Conservation (phyloP, 1,140 invertebrate genomes). For the Eupeodes corollae region DNA sequence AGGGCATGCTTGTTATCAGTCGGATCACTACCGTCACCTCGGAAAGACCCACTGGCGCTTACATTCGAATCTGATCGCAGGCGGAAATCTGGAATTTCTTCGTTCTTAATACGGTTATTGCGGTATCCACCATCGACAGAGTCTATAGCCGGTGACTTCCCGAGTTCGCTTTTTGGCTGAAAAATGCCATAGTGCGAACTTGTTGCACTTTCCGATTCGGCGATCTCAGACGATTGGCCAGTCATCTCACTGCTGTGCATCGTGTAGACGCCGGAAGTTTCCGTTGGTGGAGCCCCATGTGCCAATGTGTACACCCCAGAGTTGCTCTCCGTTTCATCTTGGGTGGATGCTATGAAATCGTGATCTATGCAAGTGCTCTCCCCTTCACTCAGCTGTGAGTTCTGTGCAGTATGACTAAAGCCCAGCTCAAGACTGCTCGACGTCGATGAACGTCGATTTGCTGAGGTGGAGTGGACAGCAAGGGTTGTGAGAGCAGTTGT, state of each 20-base stretch:
- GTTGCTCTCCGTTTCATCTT: slow-evolving; percentile 40
- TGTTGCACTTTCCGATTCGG: slow-evolving; percentile 36
- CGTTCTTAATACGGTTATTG: slow-evolving; percentile 11
- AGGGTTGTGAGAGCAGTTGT: slow-evolving; percentile 23
- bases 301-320: slow-evolving; percentile 42
- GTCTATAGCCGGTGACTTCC: slow-evolving; percentile 6
- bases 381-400: slow-evolving; percentile 58
- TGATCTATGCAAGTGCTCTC: slow-evolving; percentile 42
- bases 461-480: slow-evolving; percentile 42
- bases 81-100: slow-evolving; percentile 36
- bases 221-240: slow-evolving; percentile 33
- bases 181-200: slow-evolving; percentile 43
- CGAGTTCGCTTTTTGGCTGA: slow-evolving; percentile 28
- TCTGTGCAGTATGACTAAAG: slow-evolving; percentile 72
- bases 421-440: slow-evolving; percentile 66
- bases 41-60: slow-evolving; percentile 61
- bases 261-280: slow-evolving; percentile 67
- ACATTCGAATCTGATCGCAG: slow-evolving; percentile 63
- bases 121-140: slow-evolving; percentile 11
- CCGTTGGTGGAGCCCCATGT: slow-evolving; percentile 49
- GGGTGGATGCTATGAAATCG: slow-evolving; percentile 36
- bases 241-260: slow-evolving; percentile 57
- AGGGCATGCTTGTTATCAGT: slow-evolving; percentile 62
- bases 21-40: slow-evolving; percentile 75
- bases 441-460: slow-evolving; percentile 49